Conservation (phyloP, 2,797 vertebrate species). For the Enteromius argenteus region DNA sequence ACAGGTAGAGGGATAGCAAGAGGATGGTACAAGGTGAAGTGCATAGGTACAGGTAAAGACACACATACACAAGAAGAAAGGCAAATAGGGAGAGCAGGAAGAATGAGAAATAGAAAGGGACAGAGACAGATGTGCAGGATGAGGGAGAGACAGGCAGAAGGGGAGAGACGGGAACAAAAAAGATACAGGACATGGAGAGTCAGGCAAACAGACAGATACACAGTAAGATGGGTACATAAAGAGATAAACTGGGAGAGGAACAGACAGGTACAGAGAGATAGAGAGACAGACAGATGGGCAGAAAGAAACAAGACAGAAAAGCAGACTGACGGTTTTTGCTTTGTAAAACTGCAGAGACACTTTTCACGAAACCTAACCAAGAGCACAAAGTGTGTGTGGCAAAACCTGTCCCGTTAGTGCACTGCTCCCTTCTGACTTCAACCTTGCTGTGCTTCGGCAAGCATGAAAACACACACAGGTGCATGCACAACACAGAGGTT, state of each 20-base stretch:
- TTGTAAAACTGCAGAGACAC: slow-evolving; percentile 24
- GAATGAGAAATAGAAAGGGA: neutral
- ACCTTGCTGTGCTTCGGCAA: slow-evolving; percentile 28
- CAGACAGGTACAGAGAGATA: neutral
- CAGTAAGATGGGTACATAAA: neutral
- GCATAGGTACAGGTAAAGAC: no score
- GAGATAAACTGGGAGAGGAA: neutral
- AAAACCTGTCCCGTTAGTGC: neutral
- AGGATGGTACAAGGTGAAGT: no score
- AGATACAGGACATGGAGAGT: neutral
- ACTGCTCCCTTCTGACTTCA: slow-evolving; percentile 11
- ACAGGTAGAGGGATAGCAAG: neutral
- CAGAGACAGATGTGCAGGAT: neutral
- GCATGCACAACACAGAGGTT: slow-evolving; percentile 15
- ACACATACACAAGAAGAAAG: neutral
- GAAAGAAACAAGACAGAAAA: neutral
- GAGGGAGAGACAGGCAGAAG: neutral
- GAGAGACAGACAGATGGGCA: neutral
- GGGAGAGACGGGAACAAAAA: neutral
- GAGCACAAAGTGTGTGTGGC: slow-evolving; percentile 7
- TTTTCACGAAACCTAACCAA: slow-evolving; percentile 4
- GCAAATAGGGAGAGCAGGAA: neutral
- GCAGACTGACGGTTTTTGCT: slow-evolving; percentile 13
- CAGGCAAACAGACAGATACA: neutral
- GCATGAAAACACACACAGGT: slow-evolving; percentile 31